Conservation (phyloP, 2,797 vertebrate species). For the Chiloscyllium punctatum region DNA sequence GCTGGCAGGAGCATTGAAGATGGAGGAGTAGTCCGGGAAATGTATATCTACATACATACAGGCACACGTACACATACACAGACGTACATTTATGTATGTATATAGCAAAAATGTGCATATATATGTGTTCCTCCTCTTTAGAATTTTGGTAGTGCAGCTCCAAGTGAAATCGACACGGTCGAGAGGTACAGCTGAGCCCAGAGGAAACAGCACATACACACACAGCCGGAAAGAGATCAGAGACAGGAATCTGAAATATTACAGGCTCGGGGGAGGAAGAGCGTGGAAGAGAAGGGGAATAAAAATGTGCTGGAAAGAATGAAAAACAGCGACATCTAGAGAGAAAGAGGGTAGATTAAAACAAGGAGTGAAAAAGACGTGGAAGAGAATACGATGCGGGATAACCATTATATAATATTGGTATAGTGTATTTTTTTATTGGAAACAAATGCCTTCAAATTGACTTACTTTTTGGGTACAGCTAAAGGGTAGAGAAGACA, state of each 20-base stretch:
- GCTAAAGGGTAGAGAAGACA: background rate
- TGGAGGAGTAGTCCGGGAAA: background rate
- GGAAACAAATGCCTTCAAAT: background rate
- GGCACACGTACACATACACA: background rate
- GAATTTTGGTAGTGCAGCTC: background rate
- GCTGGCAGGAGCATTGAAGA: background rate
- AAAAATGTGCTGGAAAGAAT: background rate
- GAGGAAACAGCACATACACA: constrained; percentile 59
- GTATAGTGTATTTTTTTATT: background rate
- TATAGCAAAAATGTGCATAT: background rate
- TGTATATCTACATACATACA: background rate
- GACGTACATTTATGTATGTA: background rate
- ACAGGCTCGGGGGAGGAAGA: constrained; percentile 36
- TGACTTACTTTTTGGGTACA: background rate
- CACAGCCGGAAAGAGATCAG: constrained; percentile 69
- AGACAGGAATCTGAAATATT: constrained; percentile 48
- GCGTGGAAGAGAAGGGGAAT: constrained; percentile 41
- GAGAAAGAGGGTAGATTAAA: background rate
- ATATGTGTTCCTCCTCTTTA: constrained; percentile 8
- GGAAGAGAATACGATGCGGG: background rate
- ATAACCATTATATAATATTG: background rate
- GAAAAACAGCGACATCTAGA: constrained; percentile 37
- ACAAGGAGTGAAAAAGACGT: background rate
- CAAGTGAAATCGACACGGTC: constrained; percentile 39
- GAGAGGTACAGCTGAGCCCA: constrained; percentile 45